phyloP scores from a whole-genome alignment of 2,113 vertebrate genomes.

The Odocoileus hemionus region DNA sequence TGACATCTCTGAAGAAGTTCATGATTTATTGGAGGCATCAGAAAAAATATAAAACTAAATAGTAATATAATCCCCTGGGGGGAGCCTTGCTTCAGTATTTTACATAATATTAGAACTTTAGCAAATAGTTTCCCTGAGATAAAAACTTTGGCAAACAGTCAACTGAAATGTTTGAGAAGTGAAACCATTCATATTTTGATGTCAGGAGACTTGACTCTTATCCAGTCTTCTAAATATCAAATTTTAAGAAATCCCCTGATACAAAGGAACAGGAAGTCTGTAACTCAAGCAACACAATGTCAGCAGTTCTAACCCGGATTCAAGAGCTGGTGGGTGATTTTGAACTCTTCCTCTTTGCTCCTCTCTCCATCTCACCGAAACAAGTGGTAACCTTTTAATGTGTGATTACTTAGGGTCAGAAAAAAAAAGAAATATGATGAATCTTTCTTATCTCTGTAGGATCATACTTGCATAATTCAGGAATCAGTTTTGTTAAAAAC shows the following conservation, averaged over 20 bases:
- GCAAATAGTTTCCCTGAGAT: conserved; percentile 76
- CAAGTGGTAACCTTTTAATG: neutral
- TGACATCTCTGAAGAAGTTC: conserved; percentile 75
- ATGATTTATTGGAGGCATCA: conserved; percentile 75
- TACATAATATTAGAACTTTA: conserved; percentile 70
- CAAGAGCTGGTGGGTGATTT: neutral
- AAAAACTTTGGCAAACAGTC: conserved; percentile 80
- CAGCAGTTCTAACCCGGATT: neutral
- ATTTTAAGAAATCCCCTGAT: conserved; percentile 48
- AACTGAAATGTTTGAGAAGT: conserved; percentile 69
- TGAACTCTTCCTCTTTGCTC: neutral
- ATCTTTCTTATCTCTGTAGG: neutral
- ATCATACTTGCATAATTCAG: neutral
- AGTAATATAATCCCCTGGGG: conserved; percentile 69
- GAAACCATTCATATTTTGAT: conserved; percentile 74
- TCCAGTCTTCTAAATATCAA: conserved; percentile 54
- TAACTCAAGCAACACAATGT: neutral
- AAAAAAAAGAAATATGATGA: neutral
- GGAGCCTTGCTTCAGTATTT: conserved; percentile 63
- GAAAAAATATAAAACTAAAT: conserved; percentile 79
- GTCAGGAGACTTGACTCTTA: conserved; percentile 60
- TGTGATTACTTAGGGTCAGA: neutral
- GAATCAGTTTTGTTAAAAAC: neutral
- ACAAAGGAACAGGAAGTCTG: conserved; percentile 31
- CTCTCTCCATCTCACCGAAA: neutral